Percentiles rank a stretch among this genome's conserved stretches.
Evolutionary conservation across 30 jellyfish, hydroid and myxozoan species (phyloP).

Genomic region (Turritopsis dohrnii): DNA sequence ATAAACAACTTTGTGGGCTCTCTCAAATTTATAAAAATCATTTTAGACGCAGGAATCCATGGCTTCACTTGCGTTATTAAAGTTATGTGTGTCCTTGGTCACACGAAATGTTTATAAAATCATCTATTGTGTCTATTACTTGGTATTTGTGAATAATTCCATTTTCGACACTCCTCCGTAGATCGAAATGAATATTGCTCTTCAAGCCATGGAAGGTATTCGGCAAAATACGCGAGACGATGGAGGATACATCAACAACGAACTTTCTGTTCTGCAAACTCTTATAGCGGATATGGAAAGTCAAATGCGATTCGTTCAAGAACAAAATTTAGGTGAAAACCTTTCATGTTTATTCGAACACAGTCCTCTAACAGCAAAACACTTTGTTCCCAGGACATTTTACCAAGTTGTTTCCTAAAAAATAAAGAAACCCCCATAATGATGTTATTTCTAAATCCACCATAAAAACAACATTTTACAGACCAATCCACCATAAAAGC

Average conservation of each 20-base stretch:
- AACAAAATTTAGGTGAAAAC: background rate
- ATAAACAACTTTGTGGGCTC: too few species aligned
- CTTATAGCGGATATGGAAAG: slow-evolving; percentile 36
- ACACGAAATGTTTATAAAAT: too few species aligned
- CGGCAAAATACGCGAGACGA: slow-evolving; percentile 15
- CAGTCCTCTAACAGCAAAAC: too few species aligned
- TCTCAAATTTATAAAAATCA: too few species aligned
- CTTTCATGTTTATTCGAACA: too few species aligned
- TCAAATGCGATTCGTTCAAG: slow-evolving; percentile 17
- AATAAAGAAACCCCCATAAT: background rate
- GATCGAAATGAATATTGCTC: slow-evolving; percentile 52
- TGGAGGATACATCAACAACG: slow-evolving; percentile 63
- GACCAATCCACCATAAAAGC: too few species aligned
- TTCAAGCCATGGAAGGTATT: slow-evolving; percentile 43
- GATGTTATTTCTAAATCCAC: too few species aligned
- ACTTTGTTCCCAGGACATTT: too few species aligned
- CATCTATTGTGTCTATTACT: background rate
- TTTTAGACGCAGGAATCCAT: too few species aligned
- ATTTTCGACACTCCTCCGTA: background rate
- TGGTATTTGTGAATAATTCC: background rate
- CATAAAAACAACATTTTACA: too few species aligned
- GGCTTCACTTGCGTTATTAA: too few species aligned
- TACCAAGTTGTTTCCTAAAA: background rate
- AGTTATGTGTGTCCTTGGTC: too few species aligned
- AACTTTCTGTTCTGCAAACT: slow-evolving; percentile 56